A percentile compares a stretch with the other conserved stretches of the same genome.
These are phyloP conservation scores for Pogonophryne albipinna DNA, from an alignment of 2,797 vertebrate genomes.

Conservation along the genomic window DNA sequence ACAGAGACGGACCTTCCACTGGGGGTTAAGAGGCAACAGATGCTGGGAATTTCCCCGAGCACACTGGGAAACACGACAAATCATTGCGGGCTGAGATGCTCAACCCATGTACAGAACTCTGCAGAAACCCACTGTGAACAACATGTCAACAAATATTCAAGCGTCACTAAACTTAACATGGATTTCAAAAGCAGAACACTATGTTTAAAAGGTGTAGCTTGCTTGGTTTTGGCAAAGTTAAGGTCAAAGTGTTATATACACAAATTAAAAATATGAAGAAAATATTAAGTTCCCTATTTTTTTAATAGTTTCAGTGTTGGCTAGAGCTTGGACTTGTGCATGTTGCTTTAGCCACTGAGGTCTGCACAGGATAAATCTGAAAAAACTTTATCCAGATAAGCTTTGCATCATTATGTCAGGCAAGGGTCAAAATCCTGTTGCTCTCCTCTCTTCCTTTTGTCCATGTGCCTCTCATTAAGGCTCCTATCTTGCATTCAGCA, in stretches of 20 bases:
- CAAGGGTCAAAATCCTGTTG: slow-evolving; percentile 33
- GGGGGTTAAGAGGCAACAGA: slow-evolving; percentile 61
- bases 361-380: slow-evolving; percentile 1
- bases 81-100: slow-evolving; percentile 35
- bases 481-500: slow-evolving; percentile 52
- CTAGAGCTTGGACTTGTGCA: background rate
- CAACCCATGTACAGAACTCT: background rate
- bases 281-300: background rate
- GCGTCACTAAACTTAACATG: background rate
- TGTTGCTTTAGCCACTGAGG: background rate
- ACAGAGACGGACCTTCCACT: slow-evolving; percentile 44
- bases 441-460: slow-evolving; percentile 41
- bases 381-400: slow-evolving; percentile 40
- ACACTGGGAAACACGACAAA: slow-evolving; percentile 26
- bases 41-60: slow-evolving; percentile 55
- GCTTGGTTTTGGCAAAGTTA: background rate
- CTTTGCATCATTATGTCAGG: slow-evolving; percentile 46
- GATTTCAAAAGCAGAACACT: background rate
- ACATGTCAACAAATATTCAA: slow-evolving; percentile 4
- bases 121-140: background rate
- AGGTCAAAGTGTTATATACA: slow-evolving; percentile 11
- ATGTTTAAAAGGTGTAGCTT: background rate
- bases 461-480: slow-evolving; percentile 69
- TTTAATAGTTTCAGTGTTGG: background rate
- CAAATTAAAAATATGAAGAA: background rate